Percentiles rank a stretch among this genome's conserved stretches.
phyloP scores from a whole-genome alignment of 2,888 invertebrate genomes.

The Caenorhabditis doughertyi region DNA sequence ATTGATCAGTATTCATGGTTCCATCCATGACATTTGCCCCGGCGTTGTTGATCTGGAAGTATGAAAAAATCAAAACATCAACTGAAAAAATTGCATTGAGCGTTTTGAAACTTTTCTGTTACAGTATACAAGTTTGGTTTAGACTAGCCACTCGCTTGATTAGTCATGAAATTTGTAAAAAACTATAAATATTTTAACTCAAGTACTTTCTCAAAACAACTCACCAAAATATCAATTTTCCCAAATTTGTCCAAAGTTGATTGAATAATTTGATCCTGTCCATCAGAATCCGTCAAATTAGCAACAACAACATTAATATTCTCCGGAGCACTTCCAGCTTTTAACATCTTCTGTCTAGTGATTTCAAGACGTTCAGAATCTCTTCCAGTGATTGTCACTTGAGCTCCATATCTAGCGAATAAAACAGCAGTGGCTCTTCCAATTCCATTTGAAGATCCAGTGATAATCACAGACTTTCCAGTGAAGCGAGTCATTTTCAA shows the following conservation, averaged over 20 bases:
- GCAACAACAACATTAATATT: slow-evolving; percentile 45
- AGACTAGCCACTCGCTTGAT: too few species aligned
- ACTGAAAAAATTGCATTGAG: too few species aligned
- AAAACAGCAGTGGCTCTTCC: slow-evolving; percentile 36
- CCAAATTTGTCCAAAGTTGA: slow-evolving; percentile 45
- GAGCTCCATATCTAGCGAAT: slow-evolving; percentile 5
- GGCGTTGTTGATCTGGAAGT: slow-evolving; percentile 46
- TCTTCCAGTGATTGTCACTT: slow-evolving; percentile 15
- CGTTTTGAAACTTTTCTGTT: too few species aligned
- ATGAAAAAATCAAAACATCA: too few species aligned
- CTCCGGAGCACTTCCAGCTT: slow-evolving; percentile 32
- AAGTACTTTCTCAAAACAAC: background rate
- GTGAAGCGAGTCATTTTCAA: slow-evolving; percentile 41
- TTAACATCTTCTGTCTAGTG: slow-evolving; percentile 38
- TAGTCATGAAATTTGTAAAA: too few species aligned
- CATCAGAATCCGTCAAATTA: slow-evolving; percentile 34
- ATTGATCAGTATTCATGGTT: slow-evolving; percentile 34
- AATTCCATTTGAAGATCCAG: slow-evolving; percentile 53
- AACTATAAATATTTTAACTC: too few species aligned
- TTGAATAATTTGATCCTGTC: slow-evolving; percentile 53
- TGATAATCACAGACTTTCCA: slow-evolving; percentile 44
- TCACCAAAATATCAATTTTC: slow-evolving; percentile 12
- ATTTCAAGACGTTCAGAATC: background rate
- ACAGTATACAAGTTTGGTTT: too few species aligned
- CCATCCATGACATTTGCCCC: slow-evolving; percentile 36